These are phyloP conservation scores for Ostrea denselamellosa DNA, from an alignment of 1,140 invertebrate genomes.

Conservation along the genomic window DNA sequence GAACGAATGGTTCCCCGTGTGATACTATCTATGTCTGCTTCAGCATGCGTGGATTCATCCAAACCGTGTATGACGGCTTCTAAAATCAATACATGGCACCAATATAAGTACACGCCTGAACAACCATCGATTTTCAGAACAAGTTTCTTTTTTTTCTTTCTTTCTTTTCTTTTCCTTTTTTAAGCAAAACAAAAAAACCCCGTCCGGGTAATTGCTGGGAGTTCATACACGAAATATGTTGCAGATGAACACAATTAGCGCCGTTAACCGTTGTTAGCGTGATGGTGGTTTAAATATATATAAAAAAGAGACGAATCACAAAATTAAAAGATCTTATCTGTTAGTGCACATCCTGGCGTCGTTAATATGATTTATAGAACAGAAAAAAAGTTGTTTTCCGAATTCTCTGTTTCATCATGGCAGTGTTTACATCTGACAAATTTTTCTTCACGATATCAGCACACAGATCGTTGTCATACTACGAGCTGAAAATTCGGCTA, in stretches of 20 bases:
- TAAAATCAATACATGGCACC: constrained; percentile 10
- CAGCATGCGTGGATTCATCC: not conserved
- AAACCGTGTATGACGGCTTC: not conserved
- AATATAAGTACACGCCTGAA: not conserved
- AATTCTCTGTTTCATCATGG: not conserved
- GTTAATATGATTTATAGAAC: not conserved
- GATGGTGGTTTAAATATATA: not conserved
- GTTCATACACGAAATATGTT: not conserved
- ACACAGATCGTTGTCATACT: not conserved
- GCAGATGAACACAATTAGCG: constrained; percentile 26
- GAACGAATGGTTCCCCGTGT: not conserved
- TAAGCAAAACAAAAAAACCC: not conserved
- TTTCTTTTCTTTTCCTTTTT: not conserved
- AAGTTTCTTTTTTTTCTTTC: not conserved
- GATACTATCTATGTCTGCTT: not conserved
- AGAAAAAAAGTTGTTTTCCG: not conserved
- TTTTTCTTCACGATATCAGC: not conserved
- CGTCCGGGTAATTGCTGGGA: not conserved
- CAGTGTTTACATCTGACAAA: constrained; percentile 14
- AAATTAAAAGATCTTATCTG: not conserved
- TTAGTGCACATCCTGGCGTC: not conserved
- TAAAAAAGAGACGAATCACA: not conserved
- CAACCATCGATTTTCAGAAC: not conserved
- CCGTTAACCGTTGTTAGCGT: not conserved
- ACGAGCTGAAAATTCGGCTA: not conserved